Evolutionary conservation across 1,140 invertebrate genomes (phyloP).

Genomic region (Chironomus tepperi): DNA sequence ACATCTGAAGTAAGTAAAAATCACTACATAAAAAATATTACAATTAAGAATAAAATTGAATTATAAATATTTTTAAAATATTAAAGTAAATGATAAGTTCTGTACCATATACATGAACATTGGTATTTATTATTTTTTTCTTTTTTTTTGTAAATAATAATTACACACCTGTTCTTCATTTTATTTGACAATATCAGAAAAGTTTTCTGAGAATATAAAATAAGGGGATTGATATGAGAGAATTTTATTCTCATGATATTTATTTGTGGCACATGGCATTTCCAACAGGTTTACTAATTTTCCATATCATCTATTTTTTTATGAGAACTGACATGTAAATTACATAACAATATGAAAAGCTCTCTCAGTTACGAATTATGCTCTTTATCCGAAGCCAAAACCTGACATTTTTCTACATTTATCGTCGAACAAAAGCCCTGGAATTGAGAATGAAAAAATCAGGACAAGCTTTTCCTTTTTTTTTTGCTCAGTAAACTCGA

Average conservation of each 20-base stretch:
- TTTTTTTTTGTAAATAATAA: background rate
- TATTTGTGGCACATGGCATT: slow-evolving; percentile 6
- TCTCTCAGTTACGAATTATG: background rate
- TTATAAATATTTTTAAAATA: too few relatives aligned
- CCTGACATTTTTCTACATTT: too few relatives aligned
- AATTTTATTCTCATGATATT: background rate
- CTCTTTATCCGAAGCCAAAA: too few relatives aligned
- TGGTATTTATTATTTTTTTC: too few relatives aligned
- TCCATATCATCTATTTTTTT: too few relatives aligned
- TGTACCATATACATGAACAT: too few relatives aligned
- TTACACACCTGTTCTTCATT: background rate
- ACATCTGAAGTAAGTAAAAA: slow-evolving; percentile 61
- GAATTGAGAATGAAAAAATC: background rate
- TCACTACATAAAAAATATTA: too few relatives aligned
- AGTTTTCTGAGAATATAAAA: too few relatives aligned
- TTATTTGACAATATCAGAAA: too few relatives aligned
- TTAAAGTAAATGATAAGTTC: too few relatives aligned
- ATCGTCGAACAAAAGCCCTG: background rate
- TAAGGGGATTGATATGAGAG: background rate
- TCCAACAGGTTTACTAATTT: background rate
- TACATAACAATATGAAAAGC: background rate
- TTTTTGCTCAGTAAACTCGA: background rate
- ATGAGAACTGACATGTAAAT: too few relatives aligned
- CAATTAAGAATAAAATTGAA: too few relatives aligned
- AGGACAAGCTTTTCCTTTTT: background rate